Evolutionary conservation across 2,113 vertebrate genomes (phyloP).

Genomic region (Vireo altiloquus): DNA sequence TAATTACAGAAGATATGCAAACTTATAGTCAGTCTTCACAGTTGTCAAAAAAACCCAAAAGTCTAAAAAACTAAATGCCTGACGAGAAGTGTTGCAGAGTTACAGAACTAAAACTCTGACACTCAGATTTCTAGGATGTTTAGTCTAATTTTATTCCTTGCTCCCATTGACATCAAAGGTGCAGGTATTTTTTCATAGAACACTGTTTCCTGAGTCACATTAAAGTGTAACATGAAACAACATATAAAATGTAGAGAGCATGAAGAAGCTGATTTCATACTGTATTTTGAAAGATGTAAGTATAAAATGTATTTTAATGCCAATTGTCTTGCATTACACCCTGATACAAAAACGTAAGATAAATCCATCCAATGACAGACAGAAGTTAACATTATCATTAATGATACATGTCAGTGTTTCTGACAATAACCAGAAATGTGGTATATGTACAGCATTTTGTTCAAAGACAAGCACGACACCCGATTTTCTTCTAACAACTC

Average conservation of each 20-base stretch:
- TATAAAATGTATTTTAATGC: neutral
- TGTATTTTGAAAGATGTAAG: neutral
- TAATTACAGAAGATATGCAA: neutral
- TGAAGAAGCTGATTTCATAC: rapidly evolving
- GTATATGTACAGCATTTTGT: neutral
- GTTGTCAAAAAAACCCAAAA: neutral
- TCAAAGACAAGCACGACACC: neutral
- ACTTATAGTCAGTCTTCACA: neutral
- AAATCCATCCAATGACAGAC: neutral
- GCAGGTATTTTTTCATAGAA: neutral
- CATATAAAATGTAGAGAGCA: neutral
- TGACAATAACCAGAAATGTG: neutral
- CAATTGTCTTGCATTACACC: neutral
- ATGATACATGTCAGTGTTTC: neutral
- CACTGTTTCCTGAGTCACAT: neutral
- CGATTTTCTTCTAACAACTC: neutral
- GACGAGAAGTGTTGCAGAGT: neutral
- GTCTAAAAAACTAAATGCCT: neutral
- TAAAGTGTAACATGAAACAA: neutral
- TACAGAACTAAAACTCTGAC: neutral
- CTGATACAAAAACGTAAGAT: neutral
- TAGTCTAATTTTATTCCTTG: neutral
- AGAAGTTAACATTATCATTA: neutral
- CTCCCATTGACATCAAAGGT: neutral
- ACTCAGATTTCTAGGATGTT: neutral